These are phyloP conservation scores for Mus spretus DNA, from an alignment of 2,797 vertebrate species.

Conservation along the genomic window DNA sequence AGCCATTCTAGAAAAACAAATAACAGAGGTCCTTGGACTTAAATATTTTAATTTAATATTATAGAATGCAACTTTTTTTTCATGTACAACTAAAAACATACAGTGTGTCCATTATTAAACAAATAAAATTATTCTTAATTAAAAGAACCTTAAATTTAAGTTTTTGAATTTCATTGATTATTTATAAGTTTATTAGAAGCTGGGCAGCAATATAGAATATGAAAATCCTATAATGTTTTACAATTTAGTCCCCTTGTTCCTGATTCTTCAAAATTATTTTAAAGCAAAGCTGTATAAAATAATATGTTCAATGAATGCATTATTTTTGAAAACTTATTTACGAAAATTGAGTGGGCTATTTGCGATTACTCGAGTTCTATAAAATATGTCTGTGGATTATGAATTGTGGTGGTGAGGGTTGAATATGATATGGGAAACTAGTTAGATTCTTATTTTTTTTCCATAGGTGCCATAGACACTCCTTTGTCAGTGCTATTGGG, in stretches of 20 bases:
- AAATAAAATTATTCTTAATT: background rate
- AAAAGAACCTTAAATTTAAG: too few relatives aligned
- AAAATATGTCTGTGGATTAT: background rate
- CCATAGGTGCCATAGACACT: background rate
- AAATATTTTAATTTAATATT: background rate
- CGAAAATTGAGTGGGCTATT: background rate
- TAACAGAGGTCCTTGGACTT: background rate
- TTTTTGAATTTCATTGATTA: background rate
- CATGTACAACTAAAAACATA: background rate
- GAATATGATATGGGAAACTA: background rate
- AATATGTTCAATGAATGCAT: background rate
- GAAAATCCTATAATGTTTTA: background rate
- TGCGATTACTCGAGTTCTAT: background rate
- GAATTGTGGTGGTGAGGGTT: background rate
- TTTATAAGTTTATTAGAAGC: background rate
- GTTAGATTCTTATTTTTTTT: background rate
- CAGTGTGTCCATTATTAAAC: background rate
- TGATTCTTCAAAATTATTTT: background rate
- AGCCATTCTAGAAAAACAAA: background rate
- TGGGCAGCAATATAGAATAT: background rate
- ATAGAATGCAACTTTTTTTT: background rate
- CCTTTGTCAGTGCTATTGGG: background rate
- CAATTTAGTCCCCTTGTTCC: background rate
- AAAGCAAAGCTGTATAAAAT: slow-evolving; percentile 37
- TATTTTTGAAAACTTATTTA: background rate